A percentile compares a stretch with the other conserved stretches of the same genome.
Conservation (phyloP, 2,797 vertebrate species). For the Sebastes dallii region DNA sequence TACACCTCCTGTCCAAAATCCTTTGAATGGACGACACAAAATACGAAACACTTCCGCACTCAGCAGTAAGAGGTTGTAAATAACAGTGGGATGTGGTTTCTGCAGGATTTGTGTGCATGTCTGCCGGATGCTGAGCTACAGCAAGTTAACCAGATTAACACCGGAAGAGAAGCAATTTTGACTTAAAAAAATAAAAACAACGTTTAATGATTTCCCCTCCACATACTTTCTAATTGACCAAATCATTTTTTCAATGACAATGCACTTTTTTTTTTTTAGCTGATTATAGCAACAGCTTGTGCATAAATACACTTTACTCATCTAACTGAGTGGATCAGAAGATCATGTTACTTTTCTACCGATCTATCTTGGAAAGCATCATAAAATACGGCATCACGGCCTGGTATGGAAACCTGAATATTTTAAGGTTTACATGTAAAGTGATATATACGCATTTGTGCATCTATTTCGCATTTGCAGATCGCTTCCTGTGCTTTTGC, state of each 20-base stretch:
- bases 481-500: too few species aligned
- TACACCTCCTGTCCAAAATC: accelerated
- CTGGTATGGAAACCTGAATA: too few species aligned
- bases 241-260: accelerated
- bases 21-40: accelerated
- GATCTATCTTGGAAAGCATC: too few species aligned
- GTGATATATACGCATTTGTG: too few species aligned
- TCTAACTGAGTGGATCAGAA: too few species aligned
- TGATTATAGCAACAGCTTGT: neutral
- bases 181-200: neutral
- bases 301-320: accelerated
- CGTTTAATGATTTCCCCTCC: accelerated
- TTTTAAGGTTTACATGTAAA: too few species aligned
- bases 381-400: accelerated
- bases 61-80: neutral
- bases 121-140: too few species aligned
- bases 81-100: neutral
- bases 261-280: too few species aligned
- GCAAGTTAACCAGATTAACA: neutral
- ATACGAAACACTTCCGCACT: neutral
- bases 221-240: accelerated
- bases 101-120: neutral
- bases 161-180: neutral
- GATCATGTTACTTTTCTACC: too few species aligned
- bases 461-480: too few species aligned